Evolutionary conservation across 2,888 invertebrate species (phyloP), one percentile per base, ranked within the genome.

Genomic region (Brassicogethes aeneus): DNA sequence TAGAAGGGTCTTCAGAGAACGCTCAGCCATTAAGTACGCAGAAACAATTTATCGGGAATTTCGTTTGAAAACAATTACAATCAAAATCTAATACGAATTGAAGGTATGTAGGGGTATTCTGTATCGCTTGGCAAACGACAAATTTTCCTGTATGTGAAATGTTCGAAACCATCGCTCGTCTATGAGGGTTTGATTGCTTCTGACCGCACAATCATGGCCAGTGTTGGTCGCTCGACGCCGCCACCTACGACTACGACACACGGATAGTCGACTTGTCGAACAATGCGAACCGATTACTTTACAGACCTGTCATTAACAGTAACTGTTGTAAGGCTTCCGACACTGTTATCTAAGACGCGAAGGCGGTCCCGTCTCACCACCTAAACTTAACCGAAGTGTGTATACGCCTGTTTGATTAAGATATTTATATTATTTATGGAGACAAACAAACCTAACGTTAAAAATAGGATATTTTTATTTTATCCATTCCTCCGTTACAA

Each of bases 171-270:
- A 55, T 58, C 51, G 55, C 51, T 51, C 51, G 51, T 53, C 48
- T 47, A 23, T 52, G 50, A 52, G 50, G 58, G 48, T 53, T 59
- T 62, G 62, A 63, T 64, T 62, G 61, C 60, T 60, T 59, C 55
- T 59, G 64, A 62, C 61, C 64, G 56, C 63, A 59, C 61, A 62
- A 62, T 64, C 60, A 59, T 57, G 58, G n/a, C 60, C 51, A 49
- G 55, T 55, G 60, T 57, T 55, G 59, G 53, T 57, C 56, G 57
- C 58, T n/a, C n/a, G n/a, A n/a, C n/a, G n/a, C n/a, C n/a, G n/a
- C n/a, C n/a, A n/a, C n/a, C n/a, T n/a, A n/a, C n/a, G n/a, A n/a
- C 56, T 50, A 47, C 47, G 48, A 41, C 53, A 55, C 56, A 56
- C 56, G 59, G 55, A 60, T 58, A 59, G 60, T 56, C 58, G 57